These are phyloP conservation scores for Pristionchus entomophagus DNA, from an alignment of 2,888 invertebrate species.

Conservation along the genomic window DNA sequence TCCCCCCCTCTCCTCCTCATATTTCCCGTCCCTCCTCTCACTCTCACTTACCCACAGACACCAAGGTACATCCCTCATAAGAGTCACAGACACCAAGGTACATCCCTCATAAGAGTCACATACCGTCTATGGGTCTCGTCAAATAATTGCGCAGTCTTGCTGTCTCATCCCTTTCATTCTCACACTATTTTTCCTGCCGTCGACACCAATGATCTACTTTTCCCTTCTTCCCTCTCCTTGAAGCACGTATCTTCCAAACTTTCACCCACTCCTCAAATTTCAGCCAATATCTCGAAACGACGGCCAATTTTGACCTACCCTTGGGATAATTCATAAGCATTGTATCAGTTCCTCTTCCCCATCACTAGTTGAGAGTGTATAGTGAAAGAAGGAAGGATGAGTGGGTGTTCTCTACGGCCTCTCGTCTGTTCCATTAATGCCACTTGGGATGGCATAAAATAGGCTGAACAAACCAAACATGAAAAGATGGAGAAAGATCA, in stretches of 20 bases:
- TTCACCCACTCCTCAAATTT: background rate
- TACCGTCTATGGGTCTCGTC: slow-evolving; percentile 7
- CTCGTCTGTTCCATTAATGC: slow-evolving; percentile 16
- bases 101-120: background rate
- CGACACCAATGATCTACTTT: too few relatives aligned
- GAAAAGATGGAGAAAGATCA: background rate
- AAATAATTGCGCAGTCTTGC: slow-evolving; percentile 11
- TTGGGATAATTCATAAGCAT: too few relatives aligned
- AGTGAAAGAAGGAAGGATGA: background rate
- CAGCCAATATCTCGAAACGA: background rate
- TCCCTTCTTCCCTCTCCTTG: background rate
- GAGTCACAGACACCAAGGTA: slow-evolving; percentile 14
- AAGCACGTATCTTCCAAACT: background rate
- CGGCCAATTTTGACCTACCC: background rate
- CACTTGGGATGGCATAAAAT: slow-evolving; percentile 34
- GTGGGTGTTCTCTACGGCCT: background rate
- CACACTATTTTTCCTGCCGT: too few relatives aligned
- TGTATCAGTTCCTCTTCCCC: background rate
- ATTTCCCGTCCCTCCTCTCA: background rate
- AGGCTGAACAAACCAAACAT: slow-evolving; percentile 9
- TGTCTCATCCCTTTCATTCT: background rate
- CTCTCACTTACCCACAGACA: slow-evolving; percentile 4
- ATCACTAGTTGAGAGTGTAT: background rate
- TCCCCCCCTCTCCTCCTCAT: background rate
- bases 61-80: background rate